Base-by-base conservation (phyloP, 2,113 vertebrate genomes). In the Heterochromis multidens region DNA sequence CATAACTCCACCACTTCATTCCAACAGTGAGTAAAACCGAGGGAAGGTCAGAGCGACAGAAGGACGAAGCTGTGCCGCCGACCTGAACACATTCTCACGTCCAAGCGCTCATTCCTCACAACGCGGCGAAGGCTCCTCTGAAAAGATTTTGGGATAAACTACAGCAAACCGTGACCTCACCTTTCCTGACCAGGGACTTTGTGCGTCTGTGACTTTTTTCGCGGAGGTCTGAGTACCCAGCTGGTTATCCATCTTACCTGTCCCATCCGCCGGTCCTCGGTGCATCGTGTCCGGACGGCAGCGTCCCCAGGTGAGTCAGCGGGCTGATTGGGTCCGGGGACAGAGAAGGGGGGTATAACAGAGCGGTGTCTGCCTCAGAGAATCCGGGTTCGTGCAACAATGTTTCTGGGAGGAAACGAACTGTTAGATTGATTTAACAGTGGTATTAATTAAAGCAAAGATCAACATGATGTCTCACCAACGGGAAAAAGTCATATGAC, bases 231-330 rank as follows among this genome's bases (percentile, higher is more conserved):
- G 21, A n/a, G 21, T 12, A 14, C 25, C 57, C 58, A 25, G 62
- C 52, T 33, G 67, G 12, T 23, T 16, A 2, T 29, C 19, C 7
- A 59, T 10, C 86, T 84, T 88, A 95, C 95, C 96, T 95, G 90
- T 94, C 88, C 93, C 91, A 95, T 56, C 87, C 85, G 46, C 57
- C 85, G 59, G 80, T 17, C 82, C 83, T 63, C 77, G 87, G 77
- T 81, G 92, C 88, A 82, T 92, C 90, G 85, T 87, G 90, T 84
- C 79, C 87, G 10, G 87, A 46, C 77, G 87, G 88, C 84, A 91
- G 85, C 25, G 93, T 78, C 37, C 92, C 93, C 89, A 96, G 96
- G 96, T 96, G 96, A 95, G 95, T 95, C 23, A 96, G 92, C 21
- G 91, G 74, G 33, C 40, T 60, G 49, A 17, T 31, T 57, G 80